Conservation (phyloP, 2,888 invertebrate species). For the Magallana nippona region DNA sequence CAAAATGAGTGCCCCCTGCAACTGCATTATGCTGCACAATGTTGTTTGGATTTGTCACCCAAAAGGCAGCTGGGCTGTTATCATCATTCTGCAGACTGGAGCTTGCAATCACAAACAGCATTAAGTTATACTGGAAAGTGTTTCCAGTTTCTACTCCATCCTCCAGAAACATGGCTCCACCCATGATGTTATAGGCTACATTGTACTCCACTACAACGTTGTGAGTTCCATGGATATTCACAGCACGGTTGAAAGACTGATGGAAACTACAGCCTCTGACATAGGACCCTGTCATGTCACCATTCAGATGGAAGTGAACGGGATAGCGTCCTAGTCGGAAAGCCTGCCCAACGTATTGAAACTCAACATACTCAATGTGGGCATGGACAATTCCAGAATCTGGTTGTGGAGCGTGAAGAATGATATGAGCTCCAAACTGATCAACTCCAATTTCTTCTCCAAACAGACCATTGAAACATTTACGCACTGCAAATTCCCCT, state of each 20-base stretch:
- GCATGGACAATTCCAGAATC: constrained; percentile 58
- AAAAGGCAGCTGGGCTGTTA: constrained; percentile 78
- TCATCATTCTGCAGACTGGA: constrained; percentile 77
- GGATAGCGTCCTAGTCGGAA: constrained; percentile 78
- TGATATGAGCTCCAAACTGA: constrained; percentile 75
- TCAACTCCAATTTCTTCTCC: constrained; percentile 77
- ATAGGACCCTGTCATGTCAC: constrained; percentile 73
- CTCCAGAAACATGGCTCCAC: constrained; percentile 78
- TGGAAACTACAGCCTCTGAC: constrained; percentile 72
- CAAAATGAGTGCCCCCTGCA: constrained; percentile 78
- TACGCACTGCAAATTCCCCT: constrained; percentile 77
- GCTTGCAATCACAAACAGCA: constrained; percentile 71
- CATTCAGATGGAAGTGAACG: constrained; percentile 77
- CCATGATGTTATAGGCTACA: constrained; percentile 76
- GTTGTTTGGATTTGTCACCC: constrained; percentile 78
- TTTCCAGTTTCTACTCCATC: constrained; percentile 77
- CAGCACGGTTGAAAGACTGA: constrained; percentile 75
- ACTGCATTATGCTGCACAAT: constrained; percentile 73
- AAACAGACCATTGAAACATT: constrained; percentile 77
- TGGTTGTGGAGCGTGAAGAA: constrained; percentile 66
- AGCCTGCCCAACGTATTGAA: constrained; percentile 75
- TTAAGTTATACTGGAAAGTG: constrained; percentile 74
- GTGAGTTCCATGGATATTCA: constrained; percentile 76
- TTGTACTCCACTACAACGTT: constrained; percentile 68
- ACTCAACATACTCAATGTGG: constrained; percentile 67